Evolutionary conservation across 2,113 vertebrate genomes (phyloP).

Genomic region (Sphyrna mokarran): DNA sequence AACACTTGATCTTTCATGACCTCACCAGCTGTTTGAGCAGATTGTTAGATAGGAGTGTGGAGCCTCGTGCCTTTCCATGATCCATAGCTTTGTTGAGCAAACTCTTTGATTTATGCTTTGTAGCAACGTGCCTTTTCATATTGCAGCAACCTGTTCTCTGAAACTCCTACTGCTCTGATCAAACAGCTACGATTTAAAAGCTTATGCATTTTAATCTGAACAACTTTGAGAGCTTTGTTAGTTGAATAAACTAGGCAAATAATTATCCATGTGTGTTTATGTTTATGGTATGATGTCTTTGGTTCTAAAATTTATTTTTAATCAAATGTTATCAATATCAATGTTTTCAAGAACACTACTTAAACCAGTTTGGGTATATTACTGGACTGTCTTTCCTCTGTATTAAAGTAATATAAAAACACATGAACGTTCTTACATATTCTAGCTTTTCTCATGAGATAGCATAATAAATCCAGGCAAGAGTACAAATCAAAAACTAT

Average conservation of each 20-base stretch:
- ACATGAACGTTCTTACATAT: not conserved
- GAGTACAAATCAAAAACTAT: not conserved
- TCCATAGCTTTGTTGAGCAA: not conserved
- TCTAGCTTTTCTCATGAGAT: not conserved
- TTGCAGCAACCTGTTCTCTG: not conserved
- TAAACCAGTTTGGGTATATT: not conserved
- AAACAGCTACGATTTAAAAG: not conserved
- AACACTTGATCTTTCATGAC: not conserved
- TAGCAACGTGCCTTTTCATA: not conserved
- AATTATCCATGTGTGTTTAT: not conserved
- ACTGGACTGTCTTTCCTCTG: not conserved
- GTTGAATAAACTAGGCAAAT: not conserved
- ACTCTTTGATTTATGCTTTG: not conserved
- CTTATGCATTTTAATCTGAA: not conserved
- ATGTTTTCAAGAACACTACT: not conserved
- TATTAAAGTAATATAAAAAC: not conserved
- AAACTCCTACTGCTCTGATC: not conserved
- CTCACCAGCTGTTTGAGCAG: not conserved
- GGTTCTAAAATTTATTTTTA: not conserved
- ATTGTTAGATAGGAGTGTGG: not conserved
- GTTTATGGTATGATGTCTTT: not conserved
- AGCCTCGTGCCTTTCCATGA: not conserved
- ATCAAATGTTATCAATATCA: not conserved
- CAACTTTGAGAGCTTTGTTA: not conserved
- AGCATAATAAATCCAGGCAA: not conserved